Percentiles rank a stretch among this genome's conserved stretches.
Evolutionary conservation across 2,888 invertebrate genomes (phyloP).

Genomic region (Aphodius granarius): DNA sequence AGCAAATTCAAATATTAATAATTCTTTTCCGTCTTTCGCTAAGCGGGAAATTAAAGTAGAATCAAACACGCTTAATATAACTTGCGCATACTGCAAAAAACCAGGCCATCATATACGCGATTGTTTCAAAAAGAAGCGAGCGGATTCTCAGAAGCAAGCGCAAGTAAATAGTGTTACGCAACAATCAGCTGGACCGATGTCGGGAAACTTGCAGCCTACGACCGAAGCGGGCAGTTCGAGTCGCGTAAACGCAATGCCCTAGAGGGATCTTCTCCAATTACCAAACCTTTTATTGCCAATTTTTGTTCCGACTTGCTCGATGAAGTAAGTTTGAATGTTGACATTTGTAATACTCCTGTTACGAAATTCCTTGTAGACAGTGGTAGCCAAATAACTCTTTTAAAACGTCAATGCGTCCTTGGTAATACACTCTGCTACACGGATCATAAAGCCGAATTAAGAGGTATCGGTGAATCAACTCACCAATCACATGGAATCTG

Average conservation of each 20-base stretch:
- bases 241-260: not conserved
- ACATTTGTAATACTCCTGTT: not conserved
- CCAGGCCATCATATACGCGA: constrained; percentile 3
- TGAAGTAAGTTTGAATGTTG: constrained; percentile 1
- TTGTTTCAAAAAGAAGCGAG: not conserved
- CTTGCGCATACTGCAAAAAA: constrained; percentile 2
- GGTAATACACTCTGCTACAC: constrained; percentile 4
- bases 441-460: constrained; percentile 6
- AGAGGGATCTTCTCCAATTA: not conserved
- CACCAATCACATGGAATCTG: not conserved
- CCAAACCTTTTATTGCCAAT: constrained; percentile 1
- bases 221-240: not conserved
- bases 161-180: not conserved
- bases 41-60: constrained; percentile 1
- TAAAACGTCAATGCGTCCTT: not conserved
- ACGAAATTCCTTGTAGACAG: constrained; percentile 5
- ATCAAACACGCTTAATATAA: not conserved
- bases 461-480: not conserved
- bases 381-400: constrained; percentile 1
- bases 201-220: not conserved
- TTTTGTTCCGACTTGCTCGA: not conserved
- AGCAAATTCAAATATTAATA: not conserved
- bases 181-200: not conserved
- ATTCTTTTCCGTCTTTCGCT: not conserved
- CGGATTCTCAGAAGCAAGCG: not conserved